phyloP scores from a whole-genome alignment of 2,888 invertebrate species.

The Melipona beecheii region DNA sequence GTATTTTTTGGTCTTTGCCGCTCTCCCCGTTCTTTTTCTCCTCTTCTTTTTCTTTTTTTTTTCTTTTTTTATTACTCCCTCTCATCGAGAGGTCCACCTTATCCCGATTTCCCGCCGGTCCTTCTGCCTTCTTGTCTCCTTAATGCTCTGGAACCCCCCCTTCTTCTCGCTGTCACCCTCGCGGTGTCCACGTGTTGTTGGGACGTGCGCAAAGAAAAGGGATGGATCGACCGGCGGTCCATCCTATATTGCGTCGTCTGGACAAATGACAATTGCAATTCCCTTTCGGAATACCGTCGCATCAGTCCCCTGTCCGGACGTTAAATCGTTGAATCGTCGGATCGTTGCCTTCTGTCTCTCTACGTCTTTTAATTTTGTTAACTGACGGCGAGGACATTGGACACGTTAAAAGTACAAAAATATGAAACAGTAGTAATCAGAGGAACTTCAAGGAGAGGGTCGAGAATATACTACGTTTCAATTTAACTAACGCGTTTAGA shows the following conservation, averaged over 20 bases:
- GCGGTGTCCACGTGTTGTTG: slow-evolving; percentile 56
- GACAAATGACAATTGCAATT: slow-evolving; percentile 77
- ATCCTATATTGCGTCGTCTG: slow-evolving; percentile 71
- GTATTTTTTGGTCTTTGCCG: slow-evolving; percentile 30
- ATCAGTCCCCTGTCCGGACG: slow-evolving; percentile 60
- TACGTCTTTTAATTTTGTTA: not conserved
- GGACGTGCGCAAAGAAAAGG: slow-evolving; percentile 26
- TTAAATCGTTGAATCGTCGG: slow-evolving; percentile 47
- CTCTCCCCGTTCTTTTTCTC: slow-evolving; percentile 3
- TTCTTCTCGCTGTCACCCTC: slow-evolving; percentile 59
- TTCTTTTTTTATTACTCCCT: slow-evolving; percentile 14
- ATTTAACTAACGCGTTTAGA: not conserved
- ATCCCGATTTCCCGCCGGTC: slow-evolving; percentile 50
- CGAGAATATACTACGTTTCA: not conserved
- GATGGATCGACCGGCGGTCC: slow-evolving; percentile 53
- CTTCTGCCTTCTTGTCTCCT: slow-evolving; percentile 61
- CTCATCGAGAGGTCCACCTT: slow-evolving; percentile 32
- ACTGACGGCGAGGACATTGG: not conserved
- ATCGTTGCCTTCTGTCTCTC: not conserved
- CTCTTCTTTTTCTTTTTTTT: slow-evolving; percentile 5
- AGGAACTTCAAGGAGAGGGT: not conserved
- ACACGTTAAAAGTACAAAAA: not conserved
- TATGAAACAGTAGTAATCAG: not conserved
- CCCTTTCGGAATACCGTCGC: slow-evolving; percentile 63
- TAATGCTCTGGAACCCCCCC: slow-evolving; percentile 66